Base-by-base conservation (phyloP, 2,113 vertebrate genomes). In the Takifugu bimaculatus region DNA sequence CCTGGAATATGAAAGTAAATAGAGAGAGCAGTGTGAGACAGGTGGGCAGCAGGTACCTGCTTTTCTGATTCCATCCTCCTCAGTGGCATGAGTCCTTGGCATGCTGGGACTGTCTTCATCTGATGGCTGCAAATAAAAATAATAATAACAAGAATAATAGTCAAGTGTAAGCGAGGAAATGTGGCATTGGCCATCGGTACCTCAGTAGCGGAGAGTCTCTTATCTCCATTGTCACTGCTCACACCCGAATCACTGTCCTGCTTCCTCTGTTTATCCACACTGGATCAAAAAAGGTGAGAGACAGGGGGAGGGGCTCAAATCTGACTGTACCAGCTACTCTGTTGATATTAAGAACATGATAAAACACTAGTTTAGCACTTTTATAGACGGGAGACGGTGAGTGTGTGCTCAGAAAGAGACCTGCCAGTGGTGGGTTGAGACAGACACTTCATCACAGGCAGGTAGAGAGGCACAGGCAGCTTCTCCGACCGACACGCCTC, bases 221-320 rank as follows among this genome's bases (percentile, higher is more conserved):
- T 98, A 83, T 97, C 96, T 44, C 96, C 95, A 54, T 94, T 96
- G 82, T 97, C 96, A 61, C 95, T 97, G 77, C 95, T 95, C 52
- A 98, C 92, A 49, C 96, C 96, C 0, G 96, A 98, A 82, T 98
- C 96, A 1, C 94, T 94, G 87, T 98, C 95, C 53, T 88, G 90
- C 77, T 96, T 97, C 90, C 93, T 94, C 86, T 92, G 94, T 83
- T 88, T 67, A 94, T 94, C 92, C 59, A 90, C 92, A 77, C 92
- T 93, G 81, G 60, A 68, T 2, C 71, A 77, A 63, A 78, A 59
- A 58, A 42, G 57, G 74, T 57, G 70, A 59, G 65, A 78, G 29
- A 78, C 72, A 70, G 62, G 74, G 6, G 60, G 13, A 26, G n/a
- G 12, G 2, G 43, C 35, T 39, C 35, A 39, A 9, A 39, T 39